A percentile compares a stretch with the other conserved stretches of the same genome.
These are phyloP conservation scores for Trachelus stipa DNA, from an alignment of 2,888 invertebrate species.

Conservation along the genomic window DNA sequence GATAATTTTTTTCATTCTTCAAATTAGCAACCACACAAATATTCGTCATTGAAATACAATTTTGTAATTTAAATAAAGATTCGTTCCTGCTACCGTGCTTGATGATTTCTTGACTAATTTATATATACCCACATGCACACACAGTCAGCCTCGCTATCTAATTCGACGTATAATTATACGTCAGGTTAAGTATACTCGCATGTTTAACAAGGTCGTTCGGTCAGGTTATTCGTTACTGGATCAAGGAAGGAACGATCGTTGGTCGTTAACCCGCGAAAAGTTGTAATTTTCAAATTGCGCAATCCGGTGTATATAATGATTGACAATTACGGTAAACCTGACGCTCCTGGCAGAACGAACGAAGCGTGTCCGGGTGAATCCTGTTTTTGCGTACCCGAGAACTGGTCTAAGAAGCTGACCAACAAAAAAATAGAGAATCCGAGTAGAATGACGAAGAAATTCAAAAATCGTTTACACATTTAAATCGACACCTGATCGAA, in stretches of 20 bases:
- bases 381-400: background rate
- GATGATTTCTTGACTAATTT: background rate
- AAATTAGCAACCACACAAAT: background rate
- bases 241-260: background rate
- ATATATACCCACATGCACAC: background rate
- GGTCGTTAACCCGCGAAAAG: constrained; percentile 38
- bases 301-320: constrained; percentile 46
- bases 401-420: background rate
- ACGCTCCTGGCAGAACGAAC: background rate
- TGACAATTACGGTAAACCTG: constrained; percentile 48
- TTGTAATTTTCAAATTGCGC: constrained; percentile 43
- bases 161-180: background rate
- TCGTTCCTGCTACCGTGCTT: background rate
- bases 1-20: background rate
- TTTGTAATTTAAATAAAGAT: background rate
- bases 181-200: background rate
- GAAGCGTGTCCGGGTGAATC: background rate
- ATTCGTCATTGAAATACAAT: background rate
- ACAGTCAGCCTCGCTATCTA: background rate
- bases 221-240: background rate
- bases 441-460: background rate
- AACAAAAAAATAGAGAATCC: background rate
- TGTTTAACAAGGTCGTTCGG: background rate
- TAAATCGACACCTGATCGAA: background rate
- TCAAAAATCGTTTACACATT: background rate